phyloP scores from a whole-genome alignment of 2,888 invertebrate species.

The Lepas anatifera region DNA sequence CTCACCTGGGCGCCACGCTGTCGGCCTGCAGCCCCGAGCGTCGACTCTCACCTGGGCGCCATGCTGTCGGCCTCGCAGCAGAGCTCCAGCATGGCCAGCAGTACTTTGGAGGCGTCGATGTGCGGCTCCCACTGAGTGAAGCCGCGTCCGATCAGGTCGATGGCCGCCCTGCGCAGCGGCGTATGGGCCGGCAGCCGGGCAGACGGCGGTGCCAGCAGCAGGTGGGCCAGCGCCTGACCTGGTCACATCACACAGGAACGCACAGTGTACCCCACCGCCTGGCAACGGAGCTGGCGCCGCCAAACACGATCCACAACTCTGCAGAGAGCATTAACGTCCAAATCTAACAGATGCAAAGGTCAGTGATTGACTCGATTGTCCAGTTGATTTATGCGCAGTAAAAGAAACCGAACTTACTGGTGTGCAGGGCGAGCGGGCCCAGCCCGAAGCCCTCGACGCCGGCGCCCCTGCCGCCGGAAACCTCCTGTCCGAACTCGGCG shows the following conservation, averaged over 20 bases:
- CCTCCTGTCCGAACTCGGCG: conserved; percentile 95
- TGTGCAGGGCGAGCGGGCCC: conserved; percentile 71
- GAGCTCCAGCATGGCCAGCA: conserved; percentile 77
- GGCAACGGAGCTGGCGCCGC: not conserved
- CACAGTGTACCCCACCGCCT: too few relatives aligned
- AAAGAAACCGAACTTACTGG: conserved; percentile 49
- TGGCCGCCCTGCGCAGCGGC: conserved; percentile 85
- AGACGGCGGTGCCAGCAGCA: conserved; percentile 75
- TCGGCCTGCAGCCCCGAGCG: not conserved
- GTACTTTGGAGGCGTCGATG: conserved; percentile 55
- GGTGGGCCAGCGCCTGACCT: conserved; percentile 77
- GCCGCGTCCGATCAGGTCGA: conserved; percentile 91
- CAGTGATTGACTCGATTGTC: too few relatives aligned
- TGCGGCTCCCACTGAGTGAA: conserved; percentile 99
- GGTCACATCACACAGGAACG: not conserved
- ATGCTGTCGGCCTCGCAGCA: conserved; percentile 82
- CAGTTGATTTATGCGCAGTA: too few relatives aligned
- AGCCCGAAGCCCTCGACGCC: conserved; percentile 79
- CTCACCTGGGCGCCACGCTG: not conserved
- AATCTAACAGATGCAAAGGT: too few relatives aligned
- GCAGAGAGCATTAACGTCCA: too few relatives aligned
- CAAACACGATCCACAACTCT: too few relatives aligned
- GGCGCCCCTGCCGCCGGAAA: conserved; percentile 40
- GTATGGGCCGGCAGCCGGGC: conserved; percentile 78
- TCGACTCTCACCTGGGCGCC: conserved; percentile 51